Percentiles rank a stretch among this genome's conserved stretches.
These are phyloP conservation scores for Octomys mimax DNA, from an alignment of 2,797 vertebrate species.

Conservation along the genomic window DNA sequence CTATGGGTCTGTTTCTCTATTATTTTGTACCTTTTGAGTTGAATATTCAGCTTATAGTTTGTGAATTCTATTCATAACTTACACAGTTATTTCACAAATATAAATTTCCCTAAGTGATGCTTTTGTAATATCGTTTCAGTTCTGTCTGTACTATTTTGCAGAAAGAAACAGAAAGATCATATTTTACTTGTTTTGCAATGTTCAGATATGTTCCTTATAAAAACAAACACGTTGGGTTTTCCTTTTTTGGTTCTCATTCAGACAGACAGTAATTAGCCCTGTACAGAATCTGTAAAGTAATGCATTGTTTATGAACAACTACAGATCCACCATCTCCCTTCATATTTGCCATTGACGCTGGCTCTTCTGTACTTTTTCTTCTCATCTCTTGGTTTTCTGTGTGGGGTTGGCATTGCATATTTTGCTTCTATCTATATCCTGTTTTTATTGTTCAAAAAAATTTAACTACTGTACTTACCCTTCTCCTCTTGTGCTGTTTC, in stretches of 20 bases:
- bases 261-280: background rate
- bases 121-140: background rate
- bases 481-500: conserved; percentile 1
- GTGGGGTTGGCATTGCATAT: background rate
- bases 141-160: background rate
- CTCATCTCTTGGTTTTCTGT: background rate
- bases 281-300: background rate
- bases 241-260: background rate
- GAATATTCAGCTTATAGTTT: background rate
- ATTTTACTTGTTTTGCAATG: background rate
- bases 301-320: background rate
- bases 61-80: background rate
- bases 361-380: background rate
- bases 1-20: background rate
- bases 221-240: background rate
- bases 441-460: conserved; percentile 52
- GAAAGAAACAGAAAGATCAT: too few species aligned
- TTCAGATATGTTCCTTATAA: background rate
- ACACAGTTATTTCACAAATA: background rate
- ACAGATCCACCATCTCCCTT: background rate
- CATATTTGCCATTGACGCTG: background rate
- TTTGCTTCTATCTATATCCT: background rate
- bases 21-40: background rate
- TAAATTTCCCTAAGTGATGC: background rate
- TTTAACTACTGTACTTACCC: background rate